Evolutionary conservation across 2,113 vertebrate genomes (phyloP), one percentile per base, ranked within the genome.

Genomic region (Dinomys branickii): DNA sequence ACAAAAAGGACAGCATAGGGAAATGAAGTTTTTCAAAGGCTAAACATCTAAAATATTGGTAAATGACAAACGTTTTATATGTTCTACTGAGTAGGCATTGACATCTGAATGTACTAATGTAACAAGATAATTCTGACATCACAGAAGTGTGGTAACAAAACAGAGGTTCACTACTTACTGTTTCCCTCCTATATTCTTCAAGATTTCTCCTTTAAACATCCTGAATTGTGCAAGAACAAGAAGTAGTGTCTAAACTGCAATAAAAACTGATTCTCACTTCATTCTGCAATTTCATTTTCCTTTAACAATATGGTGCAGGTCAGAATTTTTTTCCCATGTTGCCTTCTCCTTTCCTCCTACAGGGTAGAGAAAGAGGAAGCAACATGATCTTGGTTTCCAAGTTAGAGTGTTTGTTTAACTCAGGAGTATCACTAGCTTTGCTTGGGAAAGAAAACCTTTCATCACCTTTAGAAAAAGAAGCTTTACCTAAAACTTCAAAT

Each of bases 391-490:
- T 65, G 28, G 59, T 73, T 96, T 90, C 61, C 54, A 95, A 63
- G 41, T 75, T 83, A 93, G 67, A 26, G 73, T 91, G 89, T 91
- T 95, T 47, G 86, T 91, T 88, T 73, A 93, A 96, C 41, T 93
- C 69, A 84, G 59, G 20, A 24, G 24, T 67, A 75, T 92, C 33
- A 92, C 59, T 96, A 59, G 67, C 94, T 96, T 96, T 90, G n/a
- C 35, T 90, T 93, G 41, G 75, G n/a, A 87, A 95, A 95, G n/a
- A 96, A 94, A 88, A 56, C 0, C 56, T 95, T 96, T 95, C 17
- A 85, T 87, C 63, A 95, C 44, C 47, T 81, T 77, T 28, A 47
- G 41, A 77, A 28, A 77, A 77, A 75, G 44, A 77, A 47, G 41
- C 26, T 77, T 77, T 44, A 47, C 5, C 6, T 47, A 77, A 80